Conservation (phyloP, 2,888 invertebrate species). For the Caenorhabditis sulstoni region DNA sequence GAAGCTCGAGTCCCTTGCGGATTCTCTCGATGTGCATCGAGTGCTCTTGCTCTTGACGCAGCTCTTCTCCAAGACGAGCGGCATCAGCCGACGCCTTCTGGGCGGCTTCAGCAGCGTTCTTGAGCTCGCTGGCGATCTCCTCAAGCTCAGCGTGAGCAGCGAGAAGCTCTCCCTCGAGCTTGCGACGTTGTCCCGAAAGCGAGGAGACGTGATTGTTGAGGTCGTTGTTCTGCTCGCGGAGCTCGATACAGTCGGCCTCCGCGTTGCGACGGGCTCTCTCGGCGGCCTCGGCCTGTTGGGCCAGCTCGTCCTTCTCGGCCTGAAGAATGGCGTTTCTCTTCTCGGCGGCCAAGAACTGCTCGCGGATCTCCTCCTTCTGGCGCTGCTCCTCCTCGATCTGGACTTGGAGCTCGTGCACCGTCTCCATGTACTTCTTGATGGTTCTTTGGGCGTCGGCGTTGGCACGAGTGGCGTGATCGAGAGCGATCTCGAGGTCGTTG, state of each 20-base stretch:
- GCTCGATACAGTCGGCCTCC: slow-evolving; percentile 97
- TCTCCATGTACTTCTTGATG: slow-evolving; percentile 93
- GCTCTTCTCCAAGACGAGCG: slow-evolving; percentile 97
- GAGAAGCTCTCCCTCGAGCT: slow-evolving; percentile 96
- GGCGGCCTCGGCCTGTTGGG: slow-evolving; percentile 84
- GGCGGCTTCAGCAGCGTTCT: slow-evolving; percentile 98
- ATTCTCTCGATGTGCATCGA: slow-evolving; percentile 98
- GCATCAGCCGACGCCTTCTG: slow-evolving; percentile 97
- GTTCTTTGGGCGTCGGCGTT: slow-evolving; percentile 88
- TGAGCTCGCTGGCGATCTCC: slow-evolving; percentile 97
- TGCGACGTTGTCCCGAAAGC: slow-evolving; percentile 95
- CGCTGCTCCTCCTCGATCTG: slow-evolving; percentile 95
- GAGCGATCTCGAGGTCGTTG: slow-evolving; percentile 91
- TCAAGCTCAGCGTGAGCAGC: slow-evolving; percentile 98
- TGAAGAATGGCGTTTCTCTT: slow-evolving; percentile 96
- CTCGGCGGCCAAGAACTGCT: slow-evolving; percentile 96
- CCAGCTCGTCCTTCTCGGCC: slow-evolving; percentile 97
- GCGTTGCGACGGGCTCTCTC: slow-evolving; percentile 98
- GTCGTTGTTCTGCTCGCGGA: slow-evolving; percentile 98
- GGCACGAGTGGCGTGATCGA: slow-evolving; percentile 97
- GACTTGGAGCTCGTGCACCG: slow-evolving; percentile 86
- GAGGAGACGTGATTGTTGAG: slow-evolving; percentile 92
- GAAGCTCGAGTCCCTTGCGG: slow-evolving; percentile 96
- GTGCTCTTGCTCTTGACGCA: slow-evolving; percentile 90
- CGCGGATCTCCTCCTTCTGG: slow-evolving; percentile 92